A percentile compares a stretch with the other conserved stretches of the same genome.
These are phyloP conservation scores for Coremacera marginata DNA, from an alignment of 2,888 invertebrate genomes.

Conservation along the genomic window DNA sequence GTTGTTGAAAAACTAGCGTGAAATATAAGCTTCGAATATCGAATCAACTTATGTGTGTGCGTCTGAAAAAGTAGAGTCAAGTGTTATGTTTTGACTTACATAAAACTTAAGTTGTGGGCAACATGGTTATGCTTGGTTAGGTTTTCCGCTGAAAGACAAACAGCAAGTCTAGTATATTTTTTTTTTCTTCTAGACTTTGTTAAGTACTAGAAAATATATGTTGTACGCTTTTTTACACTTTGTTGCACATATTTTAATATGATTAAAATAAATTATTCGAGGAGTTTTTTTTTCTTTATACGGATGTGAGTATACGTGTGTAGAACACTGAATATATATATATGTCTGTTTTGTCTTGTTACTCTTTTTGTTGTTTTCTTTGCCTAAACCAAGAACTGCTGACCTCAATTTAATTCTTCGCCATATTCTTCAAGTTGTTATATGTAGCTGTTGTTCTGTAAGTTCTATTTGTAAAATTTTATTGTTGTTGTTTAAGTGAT, in stretches of 20 bases:
- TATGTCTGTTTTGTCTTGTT: not conserved
- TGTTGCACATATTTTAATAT: not conserved
- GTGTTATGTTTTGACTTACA: too few relatives aligned
- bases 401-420: constrained; percentile 31
- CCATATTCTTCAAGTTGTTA: not conserved
- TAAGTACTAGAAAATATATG: not conserved
- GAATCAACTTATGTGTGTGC: too few relatives aligned
- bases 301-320: not conserved
- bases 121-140: too few relatives aligned
- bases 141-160: not conserved
- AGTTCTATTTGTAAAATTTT: not conserved
- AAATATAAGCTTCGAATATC: too few relatives aligned
- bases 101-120: too few relatives aligned
- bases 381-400: constrained; percentile 12
- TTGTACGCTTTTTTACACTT: constrained; percentile 12
- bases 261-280: too few relatives aligned
- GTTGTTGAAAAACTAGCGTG: too few relatives aligned
- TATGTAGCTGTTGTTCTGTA: not conserved
- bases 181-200: not conserved
- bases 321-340: not conserved
- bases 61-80: too few relatives aligned
- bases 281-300: too few relatives aligned
- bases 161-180: not conserved
- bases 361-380: not conserved
- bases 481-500: constrained; percentile 7